A percentile compares a stretch with the other conserved stretches of the same genome.
Conservation (phyloP, 2,797 vertebrate genomes). For the Poecile montanus region DNA sequence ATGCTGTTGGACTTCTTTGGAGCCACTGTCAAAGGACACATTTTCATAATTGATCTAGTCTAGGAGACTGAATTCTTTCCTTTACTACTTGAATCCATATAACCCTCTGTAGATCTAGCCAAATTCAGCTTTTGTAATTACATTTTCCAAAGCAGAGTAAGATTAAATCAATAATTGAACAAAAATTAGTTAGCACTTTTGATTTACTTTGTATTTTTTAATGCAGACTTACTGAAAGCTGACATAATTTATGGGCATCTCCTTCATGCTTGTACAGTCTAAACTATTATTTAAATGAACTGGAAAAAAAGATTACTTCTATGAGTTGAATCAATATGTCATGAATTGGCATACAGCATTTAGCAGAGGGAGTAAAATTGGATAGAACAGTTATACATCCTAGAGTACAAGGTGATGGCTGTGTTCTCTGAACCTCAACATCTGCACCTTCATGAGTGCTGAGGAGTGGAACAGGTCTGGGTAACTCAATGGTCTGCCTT, state of each 20-base stretch:
- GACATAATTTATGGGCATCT: conserved; percentile 41
- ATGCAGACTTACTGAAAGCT: conserved; percentile 42
- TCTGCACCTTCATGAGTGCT: neutral
- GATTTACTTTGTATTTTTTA: conserved; percentile 42
- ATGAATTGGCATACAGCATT: conserved; percentile 18
- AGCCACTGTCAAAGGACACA: neutral
- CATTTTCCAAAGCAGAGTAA: conserved; percentile 10
- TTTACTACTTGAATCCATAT: neutral
- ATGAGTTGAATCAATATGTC: conserved; percentile 17
- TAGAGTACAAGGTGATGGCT: conserved; percentile 33
- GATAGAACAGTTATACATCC: conserved; percentile 16
- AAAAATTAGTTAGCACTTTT: conserved; percentile 39
- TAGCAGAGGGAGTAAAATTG: conserved; percentile 23
- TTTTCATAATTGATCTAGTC: neutral
- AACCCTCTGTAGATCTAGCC: neutral
- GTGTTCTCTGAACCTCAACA: neutral
- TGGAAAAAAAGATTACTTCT: neutral
- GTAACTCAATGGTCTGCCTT: neutral
- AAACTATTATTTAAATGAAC: conserved; percentile 49
- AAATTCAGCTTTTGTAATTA: conserved; percentile 41
- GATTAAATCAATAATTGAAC: conserved; percentile 55
- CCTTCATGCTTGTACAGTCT: neutral
- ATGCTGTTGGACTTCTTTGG: neutral
- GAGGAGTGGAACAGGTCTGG: neutral
- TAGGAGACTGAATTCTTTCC: neutral